Percentiles rank a stretch among this genome's conserved stretches.
Conservation (phyloP, 2,113 vertebrate species). For the Phyllostomus discolor region DNA sequence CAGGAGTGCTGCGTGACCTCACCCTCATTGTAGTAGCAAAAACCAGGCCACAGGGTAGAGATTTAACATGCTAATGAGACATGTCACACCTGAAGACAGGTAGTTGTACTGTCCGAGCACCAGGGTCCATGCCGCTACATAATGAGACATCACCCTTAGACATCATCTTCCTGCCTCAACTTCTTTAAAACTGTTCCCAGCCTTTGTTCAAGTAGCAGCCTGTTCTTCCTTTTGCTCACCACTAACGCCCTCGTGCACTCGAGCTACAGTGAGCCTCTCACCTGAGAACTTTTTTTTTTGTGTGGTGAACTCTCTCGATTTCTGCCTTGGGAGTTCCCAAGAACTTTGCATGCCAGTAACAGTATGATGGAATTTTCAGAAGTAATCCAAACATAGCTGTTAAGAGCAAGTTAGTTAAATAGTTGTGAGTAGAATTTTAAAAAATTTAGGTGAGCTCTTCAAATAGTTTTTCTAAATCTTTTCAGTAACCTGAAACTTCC, state of each 20-base stretch:
- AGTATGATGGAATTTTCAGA: background rate
- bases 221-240: too few species aligned
- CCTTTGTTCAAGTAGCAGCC: too few species aligned
- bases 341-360: background rate
- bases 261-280: background rate
- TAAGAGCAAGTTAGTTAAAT: background rate
- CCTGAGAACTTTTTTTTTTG: background rate
- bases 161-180: background rate
- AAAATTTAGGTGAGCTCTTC: background rate
- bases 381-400: background rate
- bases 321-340: background rate
- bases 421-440: background rate
- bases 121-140: background rate
- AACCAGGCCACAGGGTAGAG: background rate
- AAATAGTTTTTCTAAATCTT: background rate
- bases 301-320: background rate
- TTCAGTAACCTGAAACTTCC: background rate
- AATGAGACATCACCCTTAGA: background rate
- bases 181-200: background rate
- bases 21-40: background rate
- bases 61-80: background rate
- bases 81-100: background rate
- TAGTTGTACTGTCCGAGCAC: background rate
- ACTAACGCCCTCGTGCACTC: background rate
- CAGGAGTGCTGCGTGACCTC: background rate